A percentile compares a stretch with the other conserved stretches of the same genome.
phyloP scores from a whole-genome alignment of 2,888 invertebrate species.

The Erebia palarica region DNA sequence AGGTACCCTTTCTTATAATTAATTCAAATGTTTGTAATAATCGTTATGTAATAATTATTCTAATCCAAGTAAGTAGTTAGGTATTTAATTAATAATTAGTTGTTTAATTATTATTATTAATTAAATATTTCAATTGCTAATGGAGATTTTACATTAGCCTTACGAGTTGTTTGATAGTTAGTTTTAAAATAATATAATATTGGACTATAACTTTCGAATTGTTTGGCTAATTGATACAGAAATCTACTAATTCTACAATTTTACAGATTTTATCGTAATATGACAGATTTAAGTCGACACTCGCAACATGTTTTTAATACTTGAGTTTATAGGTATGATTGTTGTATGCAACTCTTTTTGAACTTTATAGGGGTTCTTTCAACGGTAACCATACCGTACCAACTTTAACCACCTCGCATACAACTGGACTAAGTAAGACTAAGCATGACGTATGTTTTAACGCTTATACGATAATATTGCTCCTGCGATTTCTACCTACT shows the following conservation, averaged over 20 bases:
- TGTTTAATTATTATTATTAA: conserved; percentile 1
- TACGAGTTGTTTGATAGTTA: background rate
- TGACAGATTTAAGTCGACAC: too few relatives aligned
- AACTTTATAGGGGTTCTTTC: too few relatives aligned
- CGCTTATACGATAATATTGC: conserved; percentile 2
- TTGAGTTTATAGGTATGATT: too few relatives aligned
- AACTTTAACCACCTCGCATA: too few relatives aligned
- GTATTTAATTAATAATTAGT: conserved; percentile 7
- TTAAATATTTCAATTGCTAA: conserved; percentile 7
- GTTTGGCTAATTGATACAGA: too few relatives aligned
- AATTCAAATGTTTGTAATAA: conserved; percentile 5
- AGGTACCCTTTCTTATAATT: background rate
- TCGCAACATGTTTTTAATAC: too few relatives aligned
- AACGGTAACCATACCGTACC: too few relatives aligned
- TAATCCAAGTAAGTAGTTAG: conserved; percentile 3
- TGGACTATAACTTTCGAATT: background rate
- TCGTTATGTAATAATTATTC: background rate
- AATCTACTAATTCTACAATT: too few relatives aligned
- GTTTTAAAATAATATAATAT: background rate
- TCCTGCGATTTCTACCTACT: background rate
- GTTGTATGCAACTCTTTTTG: too few relatives aligned
- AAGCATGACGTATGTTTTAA: too few relatives aligned
- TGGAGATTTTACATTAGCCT: conserved; percentile 4
- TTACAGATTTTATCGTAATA: too few relatives aligned
- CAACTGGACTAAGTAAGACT: too few relatives aligned